Evolutionary conservation across 2,888 invertebrate genomes (phyloP).

Genomic region (Miltochrista miniata): DNA sequence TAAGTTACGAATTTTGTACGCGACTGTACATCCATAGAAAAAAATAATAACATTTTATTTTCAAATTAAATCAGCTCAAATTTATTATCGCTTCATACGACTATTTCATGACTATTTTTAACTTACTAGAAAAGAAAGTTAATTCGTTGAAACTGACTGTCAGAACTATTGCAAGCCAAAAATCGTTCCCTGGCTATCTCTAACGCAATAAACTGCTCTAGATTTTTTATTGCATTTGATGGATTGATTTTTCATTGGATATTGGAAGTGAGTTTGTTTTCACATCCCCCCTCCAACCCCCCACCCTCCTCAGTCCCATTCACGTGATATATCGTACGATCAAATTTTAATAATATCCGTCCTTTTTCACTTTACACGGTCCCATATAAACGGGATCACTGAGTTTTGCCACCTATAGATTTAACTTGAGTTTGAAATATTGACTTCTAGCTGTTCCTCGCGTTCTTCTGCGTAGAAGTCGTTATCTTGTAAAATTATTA

Average conservation of each 20-base stretch:
- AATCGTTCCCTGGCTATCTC: slow-evolving; percentile 30
- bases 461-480: too few relatives aligned
- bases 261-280: slow-evolving; percentile 54
- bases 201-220: slow-evolving; percentile 47
- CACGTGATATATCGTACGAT: slow-evolving; percentile 52
- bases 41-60: too few relatives aligned
- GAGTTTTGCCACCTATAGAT: slow-evolving; percentile 34
- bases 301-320: slow-evolving; percentile 33
- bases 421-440: slow-evolving; percentile 34
- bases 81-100: too few relatives aligned
- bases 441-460: too few relatives aligned
- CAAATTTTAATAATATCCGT: too few relatives aligned
- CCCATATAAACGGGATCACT: slow-evolving; percentile 37
- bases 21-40: too few relatives aligned
- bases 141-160: slow-evolving; percentile 9
- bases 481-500: too few relatives aligned
- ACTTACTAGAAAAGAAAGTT: too few relatives aligned
- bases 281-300: slow-evolving; percentile 27
- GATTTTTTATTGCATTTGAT: slow-evolving; percentile 59
- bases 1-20: too few relatives aligned
- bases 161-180: slow-evolving; percentile 24
- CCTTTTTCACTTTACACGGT: too few relatives aligned
- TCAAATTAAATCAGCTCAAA: too few relatives aligned
- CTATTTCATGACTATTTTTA: too few relatives aligned
- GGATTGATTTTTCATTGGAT: slow-evolving; percentile 63